A percentile compares a stretch with the other conserved stretches of the same genome.
Evolutionary conservation across 2,797 vertebrate species (phyloP).

Genomic region (Setipinna tenuifilis): DNA sequence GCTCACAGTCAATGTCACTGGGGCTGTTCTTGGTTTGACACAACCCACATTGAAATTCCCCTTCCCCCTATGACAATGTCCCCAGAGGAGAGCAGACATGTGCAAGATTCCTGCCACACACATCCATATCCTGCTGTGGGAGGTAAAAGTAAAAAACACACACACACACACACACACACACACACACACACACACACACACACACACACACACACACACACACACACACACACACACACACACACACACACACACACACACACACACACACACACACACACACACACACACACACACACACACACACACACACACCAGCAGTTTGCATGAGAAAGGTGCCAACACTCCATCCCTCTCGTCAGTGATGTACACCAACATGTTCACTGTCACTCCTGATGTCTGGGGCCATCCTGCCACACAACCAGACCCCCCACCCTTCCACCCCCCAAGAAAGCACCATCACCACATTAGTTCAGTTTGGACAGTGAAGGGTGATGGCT

Average conservation of each 20-base stretch:
- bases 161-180: background rate
- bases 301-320: too few species aligned
- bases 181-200: background rate
- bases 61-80: background rate
- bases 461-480: background rate
- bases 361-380: background rate
- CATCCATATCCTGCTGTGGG: background rate
- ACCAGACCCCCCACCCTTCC: background rate
- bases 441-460: too few species aligned
- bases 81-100: background rate
- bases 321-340: background rate
- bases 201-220: background rate
- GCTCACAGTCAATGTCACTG: background rate
- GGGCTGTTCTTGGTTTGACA: background rate
- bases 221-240: background rate
- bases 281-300: background rate
- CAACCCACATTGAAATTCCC: background rate
- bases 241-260: background rate
- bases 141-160: background rate
- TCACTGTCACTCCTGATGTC: background rate
- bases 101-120: background rate
- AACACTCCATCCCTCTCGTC: background rate
- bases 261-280: background rate
- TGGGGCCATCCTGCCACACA: background rate
- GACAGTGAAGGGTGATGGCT: background rate